These are phyloP conservation scores for Drosophila ananassae DNA, from an alignment of 1,140 invertebrate species.

Conservation along the genomic window DNA sequence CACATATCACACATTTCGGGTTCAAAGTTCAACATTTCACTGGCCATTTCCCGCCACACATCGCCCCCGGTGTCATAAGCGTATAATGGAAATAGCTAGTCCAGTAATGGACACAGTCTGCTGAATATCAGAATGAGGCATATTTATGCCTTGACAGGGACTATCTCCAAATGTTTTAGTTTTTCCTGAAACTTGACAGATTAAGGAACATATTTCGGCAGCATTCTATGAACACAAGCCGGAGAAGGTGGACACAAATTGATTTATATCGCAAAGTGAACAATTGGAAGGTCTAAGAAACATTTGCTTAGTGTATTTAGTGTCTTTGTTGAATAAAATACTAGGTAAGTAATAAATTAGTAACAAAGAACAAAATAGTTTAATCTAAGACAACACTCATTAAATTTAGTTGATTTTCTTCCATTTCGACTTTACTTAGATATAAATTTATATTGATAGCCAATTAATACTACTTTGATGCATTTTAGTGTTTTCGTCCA, in stretches of 20 bases:
- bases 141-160: slow-evolving; percentile 4
- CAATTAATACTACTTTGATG: slow-evolving; percentile 11
- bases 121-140: slow-evolving; percentile 7
- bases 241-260: not conserved
- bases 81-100: slow-evolving; percentile 57
- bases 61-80: slow-evolving; percentile 27
- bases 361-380: not conserved
- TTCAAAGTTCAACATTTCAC: slow-evolving; percentile 55
- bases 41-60: slow-evolving; percentile 4
- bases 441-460: slow-evolving; percentile 30
- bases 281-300: too few relatives aligned
- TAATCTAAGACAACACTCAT: not conserved
- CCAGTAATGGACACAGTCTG: slow-evolving; percentile 50
- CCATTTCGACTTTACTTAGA: slow-evolving; percentile 5
- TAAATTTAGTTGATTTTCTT: not conserved
- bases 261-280: not conserved
- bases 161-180: not conserved
- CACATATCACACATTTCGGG: slow-evolving; percentile 31
- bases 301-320: too few relatives aligned
- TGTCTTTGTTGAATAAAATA: too few relatives aligned
- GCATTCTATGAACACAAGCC: not conserved
- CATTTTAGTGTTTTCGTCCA: slow-evolving; percentile 25
- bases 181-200: not conserved
- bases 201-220: not conserved
- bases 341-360: too few relatives aligned